phyloP scores from a whole-genome alignment of 2,797 vertebrate genomes.

The Bradypodion ventrale region DNA sequence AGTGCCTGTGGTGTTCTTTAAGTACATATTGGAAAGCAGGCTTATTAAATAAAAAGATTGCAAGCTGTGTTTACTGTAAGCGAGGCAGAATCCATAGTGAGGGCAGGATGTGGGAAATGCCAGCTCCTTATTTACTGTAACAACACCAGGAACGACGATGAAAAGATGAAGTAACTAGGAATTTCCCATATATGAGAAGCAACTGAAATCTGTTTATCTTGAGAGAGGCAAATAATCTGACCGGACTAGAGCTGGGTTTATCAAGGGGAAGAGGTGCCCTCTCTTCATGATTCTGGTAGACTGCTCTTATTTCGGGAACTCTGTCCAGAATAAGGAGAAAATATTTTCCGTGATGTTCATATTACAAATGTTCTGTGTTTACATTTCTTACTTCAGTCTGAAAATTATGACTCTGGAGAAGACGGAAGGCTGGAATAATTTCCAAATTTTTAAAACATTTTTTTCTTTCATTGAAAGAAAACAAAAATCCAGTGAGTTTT shows the following conservation, averaged over 20 bases:
- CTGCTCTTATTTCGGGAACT: slow-evolving; percentile 1
- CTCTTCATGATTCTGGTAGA: slow-evolving; percentile 9
- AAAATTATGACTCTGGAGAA: neutral
- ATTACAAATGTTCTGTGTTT: no score
- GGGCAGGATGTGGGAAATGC: slow-evolving; percentile 66
- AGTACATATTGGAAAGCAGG: slow-evolving; percentile 61
- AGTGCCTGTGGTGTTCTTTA: slow-evolving; percentile 50
- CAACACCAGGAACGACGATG: slow-evolving; percentile 35
- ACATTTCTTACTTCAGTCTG: neutral
- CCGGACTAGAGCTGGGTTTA: neutral
- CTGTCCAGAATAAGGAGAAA: neutral
- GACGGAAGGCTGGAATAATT: neutral
- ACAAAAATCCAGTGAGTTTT: neutral
- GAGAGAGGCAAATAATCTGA: slow-evolving; percentile 22
- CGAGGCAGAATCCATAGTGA: slow-evolving; percentile 64
- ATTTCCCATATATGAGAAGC: slow-evolving; percentile 59
- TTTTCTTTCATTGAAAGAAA: neutral
- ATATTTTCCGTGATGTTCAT: neutral
- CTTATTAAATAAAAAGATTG: slow-evolving; percentile 39
- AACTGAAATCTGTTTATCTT: slow-evolving; percentile 44
- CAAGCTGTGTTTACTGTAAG: slow-evolving; percentile 62
- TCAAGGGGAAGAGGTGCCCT: slow-evolving; percentile 47
- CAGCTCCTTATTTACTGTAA: slow-evolving; percentile 48
- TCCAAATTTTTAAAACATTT: neutral
- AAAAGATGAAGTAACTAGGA: slow-evolving; percentile 41